A percentile compares a stretch with the other conserved stretches of the same genome.
phyloP scores from a whole-genome alignment of 2,113 vertebrate genomes.

The Microcebus jonahi region DNA sequence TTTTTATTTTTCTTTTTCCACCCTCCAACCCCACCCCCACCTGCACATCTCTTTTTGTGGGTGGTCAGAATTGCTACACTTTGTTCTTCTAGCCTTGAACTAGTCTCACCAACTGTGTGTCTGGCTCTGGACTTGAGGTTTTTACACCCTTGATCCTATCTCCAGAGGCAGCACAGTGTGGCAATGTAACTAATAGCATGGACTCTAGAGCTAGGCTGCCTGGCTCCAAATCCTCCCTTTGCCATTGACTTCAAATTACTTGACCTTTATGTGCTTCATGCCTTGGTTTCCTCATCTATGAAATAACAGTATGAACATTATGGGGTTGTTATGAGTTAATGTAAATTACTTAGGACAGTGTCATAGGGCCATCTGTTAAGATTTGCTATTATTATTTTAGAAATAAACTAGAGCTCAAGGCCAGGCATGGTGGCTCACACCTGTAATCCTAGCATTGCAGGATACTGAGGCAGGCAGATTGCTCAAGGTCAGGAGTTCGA shows the following conservation, averaged over 20 bases:
- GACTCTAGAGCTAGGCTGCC: not conserved
- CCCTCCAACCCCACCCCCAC: too few species aligned
- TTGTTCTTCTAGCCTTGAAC: not conserved
- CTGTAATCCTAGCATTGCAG: too few species aligned
- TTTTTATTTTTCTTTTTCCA: too few species aligned
- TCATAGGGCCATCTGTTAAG: not conserved
- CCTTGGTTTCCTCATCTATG: not conserved
- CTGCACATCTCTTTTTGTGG: constrained; percentile 40
- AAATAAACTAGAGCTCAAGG: not conserved
- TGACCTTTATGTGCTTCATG: not conserved
- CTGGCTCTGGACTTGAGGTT: constrained; percentile 3
- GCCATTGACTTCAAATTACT: not conserved
- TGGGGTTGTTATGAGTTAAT: not conserved
- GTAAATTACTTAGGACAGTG: not conserved
- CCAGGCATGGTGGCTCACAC: too few species aligned
- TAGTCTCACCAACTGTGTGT: not conserved
- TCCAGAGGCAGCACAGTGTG: not conserved
- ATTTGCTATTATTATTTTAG: not conserved
- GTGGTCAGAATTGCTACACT: constrained; percentile 35
- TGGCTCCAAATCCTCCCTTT: not conserved
- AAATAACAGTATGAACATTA: not conserved
- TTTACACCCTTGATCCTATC: not conserved
- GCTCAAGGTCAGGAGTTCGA: too few species aligned
- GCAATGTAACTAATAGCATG: not conserved
- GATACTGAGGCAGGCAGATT: too few species aligned